Conservation (phyloP, 1,140 invertebrate genomes). For the Pogonomyrmex barbatus region DNA sequence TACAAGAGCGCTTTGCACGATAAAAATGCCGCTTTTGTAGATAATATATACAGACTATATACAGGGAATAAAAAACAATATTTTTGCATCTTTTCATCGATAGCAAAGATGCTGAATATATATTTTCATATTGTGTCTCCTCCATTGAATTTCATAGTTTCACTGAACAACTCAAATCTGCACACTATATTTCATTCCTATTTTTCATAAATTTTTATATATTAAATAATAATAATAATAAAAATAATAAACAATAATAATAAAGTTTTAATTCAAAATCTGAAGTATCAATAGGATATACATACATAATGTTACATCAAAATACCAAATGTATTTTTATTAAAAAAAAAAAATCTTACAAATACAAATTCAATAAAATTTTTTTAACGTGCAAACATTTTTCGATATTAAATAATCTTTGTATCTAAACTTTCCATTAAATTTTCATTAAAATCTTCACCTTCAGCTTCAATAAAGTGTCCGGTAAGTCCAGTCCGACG, state of each 20-base stretch:
- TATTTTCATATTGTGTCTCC: slow-evolving; percentile 20
- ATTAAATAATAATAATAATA: slow-evolving; percentile 21
- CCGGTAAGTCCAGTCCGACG: background rate
- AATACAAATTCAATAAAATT: background rate
- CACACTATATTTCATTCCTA: background rate
- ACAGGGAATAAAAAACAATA: background rate
- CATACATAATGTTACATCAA: background rate
- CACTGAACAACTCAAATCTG: slow-evolving; percentile 7
- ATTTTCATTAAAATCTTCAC: slow-evolving; percentile 30
- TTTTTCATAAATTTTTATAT: slow-evolving; percentile 3
- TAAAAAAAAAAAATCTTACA: background rate
- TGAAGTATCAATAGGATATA: background rate
- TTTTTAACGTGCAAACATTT: background rate
- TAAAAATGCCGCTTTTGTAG: slow-evolving; percentile 21
- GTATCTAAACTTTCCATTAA: slow-evolving; percentile 34
- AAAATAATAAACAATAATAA: background rate
- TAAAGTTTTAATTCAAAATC: background rate
- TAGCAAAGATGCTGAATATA: slow-evolving; percentile 23
- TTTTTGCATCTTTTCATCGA: slow-evolving; percentile 27
- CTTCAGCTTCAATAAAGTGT: slow-evolving; percentile 21
- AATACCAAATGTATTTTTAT: background rate
- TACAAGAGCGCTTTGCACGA: background rate
- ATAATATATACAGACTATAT: background rate
- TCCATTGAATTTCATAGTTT: slow-evolving; percentile 51
- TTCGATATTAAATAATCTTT: slow-evolving; percentile 17